Evolutionary conservation across 2,888 invertebrate genomes (phyloP).

Genomic region (Oscheius myriophilus): DNA sequence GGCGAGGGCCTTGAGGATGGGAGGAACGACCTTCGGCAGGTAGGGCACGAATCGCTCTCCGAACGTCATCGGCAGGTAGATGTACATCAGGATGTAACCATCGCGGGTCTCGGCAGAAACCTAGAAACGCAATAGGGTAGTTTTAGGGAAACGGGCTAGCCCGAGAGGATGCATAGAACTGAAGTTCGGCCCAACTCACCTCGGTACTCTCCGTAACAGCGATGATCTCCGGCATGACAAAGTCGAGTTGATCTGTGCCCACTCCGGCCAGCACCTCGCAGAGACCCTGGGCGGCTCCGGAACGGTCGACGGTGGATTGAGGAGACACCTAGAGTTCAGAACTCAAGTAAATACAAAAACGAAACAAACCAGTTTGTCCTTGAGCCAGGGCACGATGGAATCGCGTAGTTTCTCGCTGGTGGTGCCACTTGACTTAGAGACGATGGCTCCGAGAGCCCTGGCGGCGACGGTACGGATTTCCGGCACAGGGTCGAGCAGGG

Average conservation of each 20-base stretch:
- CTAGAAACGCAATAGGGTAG: not conserved
- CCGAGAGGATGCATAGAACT: no score
- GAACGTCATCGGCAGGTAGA: constrained; percentile 97
- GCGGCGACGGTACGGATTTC: constrained; percentile 96
- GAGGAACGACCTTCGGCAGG: constrained; percentile 94
- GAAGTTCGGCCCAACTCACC: no score
- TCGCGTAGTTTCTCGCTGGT: constrained; percentile 88
- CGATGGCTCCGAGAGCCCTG: constrained; percentile 76
- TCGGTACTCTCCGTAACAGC: constrained; percentile 67
- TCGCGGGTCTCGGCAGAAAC: constrained; percentile 88
- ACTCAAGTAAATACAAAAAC: not conserved
- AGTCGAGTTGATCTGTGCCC: constrained; percentile 91
- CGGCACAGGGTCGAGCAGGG: constrained; percentile 94
- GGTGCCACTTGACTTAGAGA: constrained; percentile 54
- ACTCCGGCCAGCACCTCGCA: constrained; percentile 86
- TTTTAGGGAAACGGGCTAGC: no score
- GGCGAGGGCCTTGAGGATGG: constrained; percentile 93
- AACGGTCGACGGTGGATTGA: constrained; percentile 89
- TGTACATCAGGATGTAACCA: constrained; percentile 99
- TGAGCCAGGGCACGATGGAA: constrained; percentile 92
- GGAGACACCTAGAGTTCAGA: constrained; percentile 83
- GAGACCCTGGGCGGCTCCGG: constrained; percentile 88
- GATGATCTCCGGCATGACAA: constrained; percentile 84
- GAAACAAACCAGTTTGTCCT: constrained; percentile 95
- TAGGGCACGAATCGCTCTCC: constrained; percentile 93